Conservation (phyloP, 1,140 invertebrate genomes). For the Mesaphorura yosii region DNA sequence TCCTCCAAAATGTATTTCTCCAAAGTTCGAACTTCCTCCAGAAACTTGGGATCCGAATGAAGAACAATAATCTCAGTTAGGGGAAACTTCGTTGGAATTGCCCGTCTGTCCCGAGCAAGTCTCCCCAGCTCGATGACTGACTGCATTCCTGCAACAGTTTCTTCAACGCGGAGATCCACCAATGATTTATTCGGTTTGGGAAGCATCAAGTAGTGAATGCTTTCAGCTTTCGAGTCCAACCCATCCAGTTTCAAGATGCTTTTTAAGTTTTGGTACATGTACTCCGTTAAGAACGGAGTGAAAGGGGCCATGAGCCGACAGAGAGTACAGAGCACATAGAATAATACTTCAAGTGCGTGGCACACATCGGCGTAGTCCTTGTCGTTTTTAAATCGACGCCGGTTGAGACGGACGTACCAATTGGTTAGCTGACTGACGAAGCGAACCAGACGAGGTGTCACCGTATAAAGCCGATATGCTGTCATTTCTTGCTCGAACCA, state of each 20-base stretch:
- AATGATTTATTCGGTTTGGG: conserved; percentile 56
- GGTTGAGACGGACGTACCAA: conserved; percentile 96
- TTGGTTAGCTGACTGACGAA: conserved; percentile 97
- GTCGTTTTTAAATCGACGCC: conserved; percentile 82
- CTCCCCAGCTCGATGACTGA: conserved; percentile 87
- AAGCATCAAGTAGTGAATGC: conserved; percentile 81
- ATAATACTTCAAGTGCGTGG: conserved; percentile 75
- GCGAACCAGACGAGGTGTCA: conserved; percentile 82
- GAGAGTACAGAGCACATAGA: conserved; percentile 78
- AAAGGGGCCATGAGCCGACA: conserved; percentile 90
- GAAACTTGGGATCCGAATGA: conserved; percentile 63
- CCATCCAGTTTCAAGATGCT: conserved; percentile 38
- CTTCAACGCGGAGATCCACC: conserved; percentile 79
- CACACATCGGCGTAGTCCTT: conserved; percentile 59
- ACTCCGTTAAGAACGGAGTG: conserved; percentile 92
- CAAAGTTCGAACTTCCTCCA: conserved; percentile 70
- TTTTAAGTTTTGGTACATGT: conserved; percentile 82
- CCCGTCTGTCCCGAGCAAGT: conserved; percentile 81
- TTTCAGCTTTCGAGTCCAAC: conserved; percentile 42
- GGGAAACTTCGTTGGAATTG: conserved; percentile 91
- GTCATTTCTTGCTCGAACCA: conserved; percentile 90
- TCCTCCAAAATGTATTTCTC: conserved; percentile 84
- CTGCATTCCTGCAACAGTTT: conserved; percentile 84
- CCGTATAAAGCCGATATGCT: conserved; percentile 87
- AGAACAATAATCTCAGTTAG: conserved; percentile 91